Base-by-base conservation (phyloP, 2,797 vertebrate species). In the Naso thynnoides region DNA sequence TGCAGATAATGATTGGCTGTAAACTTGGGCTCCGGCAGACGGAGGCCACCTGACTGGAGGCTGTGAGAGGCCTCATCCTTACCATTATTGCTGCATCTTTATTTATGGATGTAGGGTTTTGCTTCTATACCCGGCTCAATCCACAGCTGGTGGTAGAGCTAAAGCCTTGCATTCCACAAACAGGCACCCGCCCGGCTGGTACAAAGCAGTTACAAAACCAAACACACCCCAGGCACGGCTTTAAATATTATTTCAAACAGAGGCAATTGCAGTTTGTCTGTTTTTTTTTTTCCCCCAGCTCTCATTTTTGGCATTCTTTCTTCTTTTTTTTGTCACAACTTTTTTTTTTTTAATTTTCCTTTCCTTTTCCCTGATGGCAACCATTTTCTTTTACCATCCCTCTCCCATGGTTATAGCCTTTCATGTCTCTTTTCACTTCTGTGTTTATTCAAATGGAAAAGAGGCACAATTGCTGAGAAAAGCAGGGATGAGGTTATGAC, bases 91-190 rank as follows among this genome's bases (percentile, higher is more conserved):
- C 73, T 57, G 45, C 50, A 58, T 73, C 65, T 72, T 61, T 82
- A 83, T 90, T 88, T 85, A 90, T 76, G 79, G 74, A 72, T 70
- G 67, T 36, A 58, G 52, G 62, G 16, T 71, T 86, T 64, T 63
- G 56, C 58, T 58, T 82, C 23, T 44, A 27, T 48, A 47, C 14
- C 16, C 13, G 6, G 53, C 57, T 60, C 47, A 57, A n/a, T 66
- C 64, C 67, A 75, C 63, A 82, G 63, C 63, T 66, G 61, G 65
- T 53, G 58, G 72, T 65, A 55, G 54, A 73, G 62, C 68, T 70
- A 44, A 76, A 84, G 49, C 56, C 21, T 11, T 26, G 38, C 65
- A 68, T 75, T 74, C 50, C 50, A 68, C 59, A 61, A 73, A 74
- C 62, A 76, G 52, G 58, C 83, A 58, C 54, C 69, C 74, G 87